These are phyloP conservation scores for Yponomeuta plumbellus DNA, from an alignment of 2,888 invertebrate genomes.

Conservation along the genomic window DNA sequence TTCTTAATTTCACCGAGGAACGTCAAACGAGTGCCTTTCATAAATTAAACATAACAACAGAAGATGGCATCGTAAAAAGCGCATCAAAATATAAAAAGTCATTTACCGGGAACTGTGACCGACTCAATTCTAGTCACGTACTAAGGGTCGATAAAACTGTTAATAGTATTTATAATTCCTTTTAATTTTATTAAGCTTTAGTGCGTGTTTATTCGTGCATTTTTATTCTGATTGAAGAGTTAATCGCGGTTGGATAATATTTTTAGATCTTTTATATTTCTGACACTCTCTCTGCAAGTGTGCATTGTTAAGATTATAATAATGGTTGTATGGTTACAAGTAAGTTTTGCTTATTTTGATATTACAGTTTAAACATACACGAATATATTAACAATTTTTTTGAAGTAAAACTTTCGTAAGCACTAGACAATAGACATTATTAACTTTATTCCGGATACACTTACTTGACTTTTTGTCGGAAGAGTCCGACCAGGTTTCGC, in stretches of 20 bases:
- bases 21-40: not conserved
- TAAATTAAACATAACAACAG: constrained; percentile 6
- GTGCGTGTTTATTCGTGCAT: not conserved
- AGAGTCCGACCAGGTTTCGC: too few relatives aligned
- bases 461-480: too few relatives aligned
- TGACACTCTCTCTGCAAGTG: too few relatives aligned
- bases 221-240: not conserved
- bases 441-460: too few relatives aligned
- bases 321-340: too few relatives aligned
- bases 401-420: too few relatives aligned
- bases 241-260: not conserved
- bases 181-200: not conserved
- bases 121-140: constrained; percentile 23
- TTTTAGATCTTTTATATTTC: too few relatives aligned
- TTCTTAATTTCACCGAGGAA: not conserved
- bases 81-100: not conserved
- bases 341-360: too few relatives aligned
- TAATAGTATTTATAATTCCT: constrained; percentile 22
- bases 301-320: too few relatives aligned
- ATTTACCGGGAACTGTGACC: constrained; percentile 31
- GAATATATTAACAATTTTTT: too few relatives aligned
- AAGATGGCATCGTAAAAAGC: not conserved
- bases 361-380: too few relatives aligned
- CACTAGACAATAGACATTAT: too few relatives aligned
- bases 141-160: constrained; percentile 29